A percentile compares a stretch with the other conserved stretches of the same genome.
Conservation (phyloP, 92 coral and sea anemone genomes). For the Siderastrea radians region DNA sequence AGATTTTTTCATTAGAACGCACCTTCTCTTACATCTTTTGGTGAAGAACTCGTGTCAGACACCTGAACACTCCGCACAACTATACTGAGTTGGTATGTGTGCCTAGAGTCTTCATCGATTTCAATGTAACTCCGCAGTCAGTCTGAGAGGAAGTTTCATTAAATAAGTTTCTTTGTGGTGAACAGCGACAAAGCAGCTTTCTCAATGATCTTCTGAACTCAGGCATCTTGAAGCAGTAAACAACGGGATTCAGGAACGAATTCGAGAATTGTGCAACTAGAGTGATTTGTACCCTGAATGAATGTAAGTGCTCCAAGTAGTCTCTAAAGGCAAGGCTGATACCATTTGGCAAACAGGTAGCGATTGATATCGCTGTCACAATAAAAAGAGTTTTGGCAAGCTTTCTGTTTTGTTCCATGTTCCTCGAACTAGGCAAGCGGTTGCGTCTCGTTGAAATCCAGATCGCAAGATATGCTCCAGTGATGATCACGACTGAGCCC, state of each 20-base stretch:
- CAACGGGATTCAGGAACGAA: constrained; percentile 26
- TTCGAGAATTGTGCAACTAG: constrained; percentile 6
- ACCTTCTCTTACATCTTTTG: too few species aligned
- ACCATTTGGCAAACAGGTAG: not conserved
- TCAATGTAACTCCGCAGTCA: too few species aligned
- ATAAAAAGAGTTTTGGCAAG: constrained; percentile 5
- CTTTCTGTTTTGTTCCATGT: not conserved
- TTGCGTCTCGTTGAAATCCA: constrained; percentile 21
- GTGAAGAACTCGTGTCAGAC: too few species aligned
- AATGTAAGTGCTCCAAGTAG: not conserved
- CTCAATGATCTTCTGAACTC: not conserved
- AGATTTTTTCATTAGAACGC: too few species aligned
- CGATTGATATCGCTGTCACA: constrained; percentile 4
- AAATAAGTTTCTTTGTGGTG: not conserved
- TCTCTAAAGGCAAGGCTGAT: not conserved
- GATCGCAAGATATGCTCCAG: constrained; percentile 13
- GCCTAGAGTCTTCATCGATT: too few species aligned
- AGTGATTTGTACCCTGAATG: not conserved
- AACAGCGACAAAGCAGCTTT: not conserved
- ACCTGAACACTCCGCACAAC: too few species aligned
- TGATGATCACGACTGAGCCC: not conserved
- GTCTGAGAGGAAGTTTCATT: not conserved
- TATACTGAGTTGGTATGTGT: too few species aligned
- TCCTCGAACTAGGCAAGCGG: not conserved
- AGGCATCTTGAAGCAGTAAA: constrained; percentile 20